Evolutionary conservation across 2,113 vertebrate genomes (phyloP), one percentile per base, ranked within the genome.

Genomic region (Dolichotis patagonum): DNA sequence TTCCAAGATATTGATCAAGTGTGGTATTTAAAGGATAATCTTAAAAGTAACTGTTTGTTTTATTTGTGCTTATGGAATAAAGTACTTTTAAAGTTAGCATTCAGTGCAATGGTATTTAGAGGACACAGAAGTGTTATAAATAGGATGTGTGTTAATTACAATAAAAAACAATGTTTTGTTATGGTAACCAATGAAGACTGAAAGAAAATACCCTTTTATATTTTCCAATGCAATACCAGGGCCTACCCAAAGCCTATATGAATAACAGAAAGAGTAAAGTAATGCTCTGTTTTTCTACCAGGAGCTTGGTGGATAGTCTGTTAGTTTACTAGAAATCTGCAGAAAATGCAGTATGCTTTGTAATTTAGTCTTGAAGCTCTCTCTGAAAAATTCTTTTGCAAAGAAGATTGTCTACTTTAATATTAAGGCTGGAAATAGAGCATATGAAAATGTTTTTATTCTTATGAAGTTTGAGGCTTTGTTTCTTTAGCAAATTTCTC

Each of bases 401-500:
- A 97, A 98, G 65, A 97, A 98, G 65, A 92, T 46, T 87, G 83
- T 87, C 91, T 96, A 95, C 73, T 90, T 91, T 90, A 94, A 82
- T 93, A 65, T 3, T 91, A 96, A 97, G 62, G 14, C 28, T 58
- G 78, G 78, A 91, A 1, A 89, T 8, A 46, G 41, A 95, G 69
- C 38, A 32, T 75, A 97, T 90, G n/a, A 90, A 96, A 24, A 78
- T 62, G 26, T 52, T 38, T 75, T 75, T 91, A 90, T 92, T 97
- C 96, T 96, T 93, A 98, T 96, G 91, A 93, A 80, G 95, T 98
- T 90, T 97, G 95, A 93, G 28, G 54, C 96, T 97, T 92, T 96
- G 93, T 97, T 97, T 97, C 98, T 98, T 98, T 97, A 97, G 97
- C 92, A 97, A 96, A 97, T 96, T 97, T 98, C 97, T 92, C 90